These are phyloP conservation scores for Trachelus stipa DNA, from an alignment of 2,888 invertebrate species.

Conservation along the genomic window DNA sequence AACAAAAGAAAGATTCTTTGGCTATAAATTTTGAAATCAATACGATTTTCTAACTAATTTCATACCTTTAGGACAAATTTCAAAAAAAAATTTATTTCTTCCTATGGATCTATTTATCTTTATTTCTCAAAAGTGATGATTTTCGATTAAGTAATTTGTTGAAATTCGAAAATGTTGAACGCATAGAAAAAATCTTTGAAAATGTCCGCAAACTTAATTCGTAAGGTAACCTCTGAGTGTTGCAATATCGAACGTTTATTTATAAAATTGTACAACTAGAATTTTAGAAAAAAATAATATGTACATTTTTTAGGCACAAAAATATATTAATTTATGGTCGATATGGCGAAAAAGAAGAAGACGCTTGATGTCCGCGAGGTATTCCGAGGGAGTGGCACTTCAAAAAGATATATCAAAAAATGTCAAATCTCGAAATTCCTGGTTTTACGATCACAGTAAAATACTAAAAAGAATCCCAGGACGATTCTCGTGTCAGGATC, in stretches of 20 bases:
- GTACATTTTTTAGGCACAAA: neutral
- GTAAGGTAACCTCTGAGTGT: neutral
- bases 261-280: neutral
- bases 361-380: neutral
- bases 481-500: neutral
- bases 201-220: neutral
- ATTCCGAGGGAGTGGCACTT: neutral
- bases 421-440: neutral
- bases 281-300: neutral
- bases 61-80: neutral
- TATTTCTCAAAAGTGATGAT: neutral
- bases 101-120: too few species aligned
- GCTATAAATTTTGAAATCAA: neutral
- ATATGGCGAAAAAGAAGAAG: neutral
- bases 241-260: neutral
- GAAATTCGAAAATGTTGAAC: neutral
- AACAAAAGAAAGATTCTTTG: neutral
- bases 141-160: neutral
- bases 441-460: neutral
- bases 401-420: neutral
- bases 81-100: neutral
- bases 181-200: neutral
- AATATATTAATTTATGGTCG: neutral
- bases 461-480: neutral
- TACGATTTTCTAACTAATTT: neutral